These are phyloP conservation scores for Capitulum mitella DNA, from an alignment of 2,888 invertebrate species.

Conservation along the genomic window DNA sequence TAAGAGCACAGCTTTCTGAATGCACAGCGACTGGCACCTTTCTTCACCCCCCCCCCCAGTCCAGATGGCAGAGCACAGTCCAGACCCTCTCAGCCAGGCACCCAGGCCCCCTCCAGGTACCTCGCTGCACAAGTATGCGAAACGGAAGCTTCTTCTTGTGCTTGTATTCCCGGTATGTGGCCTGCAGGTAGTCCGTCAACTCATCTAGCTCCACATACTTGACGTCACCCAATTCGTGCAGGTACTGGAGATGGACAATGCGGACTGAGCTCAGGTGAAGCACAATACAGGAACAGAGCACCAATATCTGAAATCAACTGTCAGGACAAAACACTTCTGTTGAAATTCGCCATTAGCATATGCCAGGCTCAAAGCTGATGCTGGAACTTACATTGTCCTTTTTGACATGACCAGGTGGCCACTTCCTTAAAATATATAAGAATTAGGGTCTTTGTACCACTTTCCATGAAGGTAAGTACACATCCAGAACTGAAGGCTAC, in stretches of 20 bases:
- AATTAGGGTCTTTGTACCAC: too few species aligned
- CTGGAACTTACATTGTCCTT: too few species aligned
- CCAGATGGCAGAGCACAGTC: too few species aligned
- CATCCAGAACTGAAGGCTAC: neutral
- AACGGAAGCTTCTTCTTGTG: slow-evolving; percentile 20
- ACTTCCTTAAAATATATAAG: too few species aligned
- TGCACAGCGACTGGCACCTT: too few species aligned
- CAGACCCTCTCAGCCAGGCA: too few species aligned
- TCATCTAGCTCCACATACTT: slow-evolving; percentile 21
- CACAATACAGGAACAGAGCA: neutral
- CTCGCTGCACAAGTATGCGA: slow-evolving; percentile 15
- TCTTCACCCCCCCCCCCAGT: too few species aligned
- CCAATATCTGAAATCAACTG: neutral
- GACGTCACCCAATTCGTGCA: neutral
- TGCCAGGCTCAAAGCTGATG: too few species aligned
- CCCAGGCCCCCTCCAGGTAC: too few species aligned
- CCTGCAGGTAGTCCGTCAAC: slow-evolving; percentile 14
- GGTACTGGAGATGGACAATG: neutral
- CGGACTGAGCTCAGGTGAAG: neutral
- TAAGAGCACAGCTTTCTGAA: too few species aligned
- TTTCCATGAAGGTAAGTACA: too few species aligned
- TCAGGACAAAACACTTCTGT: neutral
- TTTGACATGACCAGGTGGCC: too few species aligned
- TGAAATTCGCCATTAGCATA: neutral
- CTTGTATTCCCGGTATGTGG: slow-evolving; percentile 11